Base-by-base conservation (phyloP, 2,888 invertebrate genomes). In the Eristalinus sepulchralis region DNA sequence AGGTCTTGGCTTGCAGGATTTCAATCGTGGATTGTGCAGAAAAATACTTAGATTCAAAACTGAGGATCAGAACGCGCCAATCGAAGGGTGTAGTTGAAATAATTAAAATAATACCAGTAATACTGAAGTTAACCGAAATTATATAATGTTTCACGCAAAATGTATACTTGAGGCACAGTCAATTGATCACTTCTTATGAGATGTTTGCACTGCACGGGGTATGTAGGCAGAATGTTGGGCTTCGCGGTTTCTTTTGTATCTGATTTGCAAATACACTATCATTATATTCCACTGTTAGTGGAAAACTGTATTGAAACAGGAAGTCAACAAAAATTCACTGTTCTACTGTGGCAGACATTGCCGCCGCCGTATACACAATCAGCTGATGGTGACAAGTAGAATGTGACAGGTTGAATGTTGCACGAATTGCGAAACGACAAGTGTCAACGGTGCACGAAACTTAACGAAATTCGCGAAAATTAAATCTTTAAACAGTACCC, bases 251-350 rank as follows among this genome's bases (percentile, higher is more conserved):
- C 24, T 22, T 57, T 57, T 57, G 24, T 57, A 24, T 24, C 13
- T 24, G 9, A 57, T 24, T 57, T 57, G 11, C 22, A 4, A 57
- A 57, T 47, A 63, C 33, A 64, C 20, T 34, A 66, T 34, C 47
- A 76, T 47, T 47, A 13, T 17, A 57, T 78, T 33, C 17, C 11
- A 9, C 13, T 33, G 20, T 39, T 71, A 31, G 47, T 31, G 47
- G 47, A 11, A 33, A 34, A 57, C 34, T 27, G 17, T 64, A 36
- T 22, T 57, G 53, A 76, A 66, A 76, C 57, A 66, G 59, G 11
- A 59, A 71, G 66, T 77, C 77, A 77, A 82, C 77, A 77, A 71
- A 77, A 17, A 24, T 10, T 11, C n/a, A 60, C 34, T 57, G 64
- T 10, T 24, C 47, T 31, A 68, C 63, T 75, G 57, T 57, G 17